These are phyloP conservation scores for Pristionchus exspectatus DNA, from an alignment of 2,888 invertebrate genomes.

Conservation along the genomic window DNA sequence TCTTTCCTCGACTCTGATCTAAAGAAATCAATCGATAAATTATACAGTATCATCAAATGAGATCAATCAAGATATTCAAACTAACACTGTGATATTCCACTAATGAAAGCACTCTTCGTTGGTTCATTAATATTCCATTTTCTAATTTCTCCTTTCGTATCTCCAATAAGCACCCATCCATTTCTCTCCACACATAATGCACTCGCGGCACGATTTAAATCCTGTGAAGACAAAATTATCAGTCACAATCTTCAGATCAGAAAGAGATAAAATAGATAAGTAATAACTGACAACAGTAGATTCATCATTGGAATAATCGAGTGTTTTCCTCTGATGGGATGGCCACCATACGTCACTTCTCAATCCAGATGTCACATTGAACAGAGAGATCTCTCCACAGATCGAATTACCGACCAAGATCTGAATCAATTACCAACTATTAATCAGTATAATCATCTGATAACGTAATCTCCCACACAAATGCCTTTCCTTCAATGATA, in stretches of 20 bases:
- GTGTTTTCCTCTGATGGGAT: slow-evolving; percentile 36
- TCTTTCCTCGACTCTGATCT: slow-evolving; percentile 11
- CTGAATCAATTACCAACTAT: slow-evolving; percentile 13
- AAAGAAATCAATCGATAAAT: neutral
- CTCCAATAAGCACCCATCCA: slow-evolving; percentile 53
- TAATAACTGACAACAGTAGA: slow-evolving; percentile 4
- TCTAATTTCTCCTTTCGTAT: slow-evolving; percentile 52
- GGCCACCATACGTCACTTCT: slow-evolving; percentile 38
- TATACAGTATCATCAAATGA: neutral
- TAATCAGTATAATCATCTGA: neutral
- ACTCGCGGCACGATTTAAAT: slow-evolving; percentile 38
- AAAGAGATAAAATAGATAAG: neutral
- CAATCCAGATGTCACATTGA: slow-evolving; percentile 42
- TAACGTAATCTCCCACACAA: neutral
- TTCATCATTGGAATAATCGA: neutral
- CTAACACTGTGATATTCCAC: slow-evolving; percentile 43
- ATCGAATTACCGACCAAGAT: slow-evolving; percentile 39
- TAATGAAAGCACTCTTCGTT: slow-evolving; percentile 38
- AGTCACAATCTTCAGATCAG: neutral
- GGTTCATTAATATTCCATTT: slow-evolving; percentile 50
- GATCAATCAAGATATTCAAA: neutral
- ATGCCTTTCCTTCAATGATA: neutral
- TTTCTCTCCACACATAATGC: slow-evolving; percentile 33
- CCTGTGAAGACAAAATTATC: neutral
- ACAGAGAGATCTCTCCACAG: slow-evolving; percentile 47